Evolutionary conservation across 2,888 invertebrate species (phyloP), one percentile per base, ranked within the genome.

Genomic region (Andrena haemorrhoa): DNA sequence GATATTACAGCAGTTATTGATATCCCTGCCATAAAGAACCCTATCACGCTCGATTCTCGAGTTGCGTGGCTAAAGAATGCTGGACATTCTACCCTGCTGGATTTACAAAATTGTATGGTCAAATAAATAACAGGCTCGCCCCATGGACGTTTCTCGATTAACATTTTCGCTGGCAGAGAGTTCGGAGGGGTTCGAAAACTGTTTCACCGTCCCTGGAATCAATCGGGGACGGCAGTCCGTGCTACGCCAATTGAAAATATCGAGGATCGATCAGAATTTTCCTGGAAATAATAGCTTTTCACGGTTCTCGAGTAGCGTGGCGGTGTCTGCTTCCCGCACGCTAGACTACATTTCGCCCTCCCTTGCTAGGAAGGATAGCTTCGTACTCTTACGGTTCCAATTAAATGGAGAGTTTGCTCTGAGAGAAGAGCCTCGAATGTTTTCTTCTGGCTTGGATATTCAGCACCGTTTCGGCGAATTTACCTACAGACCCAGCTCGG

Each of bases 11-110:
- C 84, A 81, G 79, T 80, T 86, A 84, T 83, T 73, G 86, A 84
- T 86, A 82, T 81, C 75, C 75, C 69, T 75, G 78, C 75, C 80
- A 58, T 41, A 79, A 81, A 51, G 75, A 72, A 82, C 75, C 75
- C 74, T 41, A 72, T 41, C 78, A 71, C 66, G 51, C 72, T 33
- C 69, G 69, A 81, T 79, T 81, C 68, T 68, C 61, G 56, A 56
- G 61, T 63, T 73, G 26, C 35, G 12, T 3, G 63, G 33, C 63
- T 33, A 20, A 31, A 51, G 47, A 71, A 26, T 47, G 29, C 31
- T 35, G 60, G 31, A 31, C 47, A 56, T 56, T 23, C 56, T 4
- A 26, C 33, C 61, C 6, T 31, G 47, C 8, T 61, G 33, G 20
- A 7, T 72, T 64, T 63, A 41, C 63, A 63, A 72, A 72, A 68